Evolutionary conservation across 2,797 vertebrate species (phyloP).

Genomic region (Rhynchotus rufescens): DNA sequence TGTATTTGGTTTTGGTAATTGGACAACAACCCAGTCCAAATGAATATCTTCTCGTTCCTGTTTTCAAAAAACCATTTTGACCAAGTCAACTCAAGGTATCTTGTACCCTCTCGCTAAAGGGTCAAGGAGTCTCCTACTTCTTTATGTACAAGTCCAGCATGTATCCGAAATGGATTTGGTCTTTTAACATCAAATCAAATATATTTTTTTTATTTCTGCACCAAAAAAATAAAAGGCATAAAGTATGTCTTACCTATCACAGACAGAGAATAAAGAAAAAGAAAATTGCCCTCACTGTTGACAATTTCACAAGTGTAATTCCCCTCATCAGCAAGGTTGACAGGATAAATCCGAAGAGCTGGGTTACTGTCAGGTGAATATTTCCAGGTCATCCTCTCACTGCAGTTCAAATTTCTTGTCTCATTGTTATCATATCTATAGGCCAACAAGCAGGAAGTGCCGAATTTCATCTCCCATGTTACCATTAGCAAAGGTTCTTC

Average conservation of each 20-base stretch:
- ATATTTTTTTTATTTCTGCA: not conserved
- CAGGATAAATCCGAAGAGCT: slow-evolving; percentile 38
- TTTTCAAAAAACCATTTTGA: not conserved
- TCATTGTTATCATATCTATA: not conserved
- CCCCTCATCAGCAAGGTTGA: slow-evolving; percentile 37
- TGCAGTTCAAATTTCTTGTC: not conserved
- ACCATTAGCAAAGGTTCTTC: accelerated
- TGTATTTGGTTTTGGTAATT: not conserved
- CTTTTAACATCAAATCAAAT: not conserved
- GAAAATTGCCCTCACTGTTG: not conserved
- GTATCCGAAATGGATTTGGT: not conserved
- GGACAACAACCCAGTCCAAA: not conserved
- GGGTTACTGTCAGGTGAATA: not conserved
- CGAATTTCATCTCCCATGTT: not conserved
- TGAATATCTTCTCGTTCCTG: not conserved
- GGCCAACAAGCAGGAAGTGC: not conserved
- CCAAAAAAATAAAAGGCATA: not conserved
- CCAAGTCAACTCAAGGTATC: not conserved
- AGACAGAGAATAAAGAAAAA: not conserved
- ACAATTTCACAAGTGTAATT: slow-evolving; percentile 18
- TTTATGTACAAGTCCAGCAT: not conserved
- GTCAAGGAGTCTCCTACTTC: not conserved
- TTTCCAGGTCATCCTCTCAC: slow-evolving; percentile 28
- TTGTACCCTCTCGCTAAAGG: not conserved
- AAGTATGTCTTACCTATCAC: slow-evolving; percentile 55